Percentiles rank a stretch among this genome's conserved stretches.
These are phyloP conservation scores for Epinotia demarniana DNA, from an alignment of 2,888 invertebrate species.

Conservation along the genomic window DNA sequence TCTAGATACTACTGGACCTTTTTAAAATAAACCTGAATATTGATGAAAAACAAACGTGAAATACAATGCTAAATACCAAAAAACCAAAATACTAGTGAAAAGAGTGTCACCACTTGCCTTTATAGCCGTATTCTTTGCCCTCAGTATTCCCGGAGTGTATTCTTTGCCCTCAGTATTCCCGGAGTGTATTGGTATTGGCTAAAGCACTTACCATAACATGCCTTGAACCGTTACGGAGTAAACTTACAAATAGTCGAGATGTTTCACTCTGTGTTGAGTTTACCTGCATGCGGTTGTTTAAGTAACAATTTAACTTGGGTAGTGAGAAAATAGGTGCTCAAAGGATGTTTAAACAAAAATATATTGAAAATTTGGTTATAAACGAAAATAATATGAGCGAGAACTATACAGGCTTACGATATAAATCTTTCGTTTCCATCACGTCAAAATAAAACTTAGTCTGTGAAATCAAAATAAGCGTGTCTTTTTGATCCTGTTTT, in stretches of 20 bases:
- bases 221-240: constrained; percentile 71
- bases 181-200: constrained; percentile 75
- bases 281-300: constrained; percentile 28
- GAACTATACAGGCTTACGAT: neutral
- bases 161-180: constrained; percentile 46
- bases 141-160: constrained; percentile 58
- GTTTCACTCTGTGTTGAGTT: constrained; percentile 63
- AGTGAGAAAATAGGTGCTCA: neutral
- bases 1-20: too few relatives aligned
- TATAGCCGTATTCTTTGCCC: constrained; percentile 21
- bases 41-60: too few relatives aligned
- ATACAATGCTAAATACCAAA: neutral
- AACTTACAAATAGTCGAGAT: constrained; percentile 76
- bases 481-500: too few relatives aligned
- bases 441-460: too few relatives aligned
- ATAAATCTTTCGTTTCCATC: neutral
- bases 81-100: neutral
- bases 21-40: too few relatives aligned
- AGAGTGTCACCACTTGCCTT: neutral
- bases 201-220: constrained; percentile 69
- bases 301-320: constrained; percentile 9
- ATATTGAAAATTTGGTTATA: neutral
- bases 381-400: neutral
- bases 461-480: too few relatives aligned
- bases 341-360: neutral